Evolutionary conservation across 2,113 vertebrate species (phyloP), one percentile per base, ranked within the genome.

Genomic region (Solenodon paradoxus): DNA sequence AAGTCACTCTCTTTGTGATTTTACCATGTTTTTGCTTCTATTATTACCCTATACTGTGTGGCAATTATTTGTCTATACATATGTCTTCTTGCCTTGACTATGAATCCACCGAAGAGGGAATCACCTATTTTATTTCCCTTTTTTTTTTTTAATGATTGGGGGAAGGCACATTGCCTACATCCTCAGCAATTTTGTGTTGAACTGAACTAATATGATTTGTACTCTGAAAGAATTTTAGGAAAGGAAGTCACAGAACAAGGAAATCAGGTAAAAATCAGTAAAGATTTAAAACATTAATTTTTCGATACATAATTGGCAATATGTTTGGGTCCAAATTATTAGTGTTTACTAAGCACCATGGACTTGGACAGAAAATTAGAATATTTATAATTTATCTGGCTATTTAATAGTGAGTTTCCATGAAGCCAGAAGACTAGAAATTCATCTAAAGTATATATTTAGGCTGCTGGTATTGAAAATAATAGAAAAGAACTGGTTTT

Each of bases 381-480:
- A 71, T 40, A 75, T 38, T 92, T 92, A 57, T 51, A 90, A 61
- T 13, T 81, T 83, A 55, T 28, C 49, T 90, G 24, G 26, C 7
- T 87, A 26, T 61, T 94, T 68, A 30, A 82, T 53, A 51, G 57
- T 68, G 64, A 53, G 53, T 82, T 86, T 69, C 13, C n/a, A 90
- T 81, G 22, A 92, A 47, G 7, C 17, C n/a, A 84, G 55, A 86
- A 77, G 35, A 86, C 26, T 4, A 79, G 24, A 40, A 64, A 13
- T 86, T 94, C 51, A 92, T 64, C 77, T 59, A 66, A 79, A 49
- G 42, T 79, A 72, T 26, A 63, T 74, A n/a, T 82, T 75, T 87
- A 66, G 38, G 57, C 6, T 91, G n/a, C 9, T 80, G 6, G 45
- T 71, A 38, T 28, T 59, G 49, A 77, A 94, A 81, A 88, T 10